Evolutionary conservation across 37 sponge, comb jelly and placozoan genomes (phyloP), one percentile per base, ranked within the genome.

Genomic region (Sycon ciliatum): DNA sequence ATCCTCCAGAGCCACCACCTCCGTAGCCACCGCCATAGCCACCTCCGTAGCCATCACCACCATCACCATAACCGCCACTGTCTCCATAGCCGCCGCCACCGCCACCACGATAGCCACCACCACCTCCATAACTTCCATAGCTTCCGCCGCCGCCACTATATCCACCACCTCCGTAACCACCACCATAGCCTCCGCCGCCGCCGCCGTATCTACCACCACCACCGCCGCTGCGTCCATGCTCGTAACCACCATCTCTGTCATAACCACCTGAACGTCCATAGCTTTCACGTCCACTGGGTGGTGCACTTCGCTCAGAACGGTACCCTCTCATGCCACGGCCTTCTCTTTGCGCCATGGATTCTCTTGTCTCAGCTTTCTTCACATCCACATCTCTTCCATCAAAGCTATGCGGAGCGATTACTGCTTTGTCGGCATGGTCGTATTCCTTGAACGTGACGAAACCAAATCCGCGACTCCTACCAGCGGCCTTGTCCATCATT

Each of bases 371-470:
- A 37, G 67, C 67, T 66, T 66, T 66, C 22, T 38, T 66, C 32
- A 66, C 67, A 4, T 38, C 38, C 33, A 36, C 33, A 3, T 4
- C 13, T 20, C n/a, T 7, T 20, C 37, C 24, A 38, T 66, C 36
- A 16, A n/a, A n/a, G 4, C 67, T 4, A 16, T 37, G 67, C 33
- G 33, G 9, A 66, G n/a, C 67, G 7, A 66, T 38, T 7, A 66
- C 36, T 6, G 36, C 67, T 16, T 66, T 66, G 13, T 66, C 67
- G 37, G 34, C 67, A 3, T 18, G 33, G 37, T 66, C 67, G 37
- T 26, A 66, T 7, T 66, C 67, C 32, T 66, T 33, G 67, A 66
- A 66, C 5, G 67, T 66, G 4, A 66, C 36, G 24, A 66, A 66
- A 36, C 67, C 67, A 23, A 24, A 66, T 3, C 67, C 67, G 5